Evolutionary conservation across 2,888 invertebrate species (phyloP), one percentile per base, ranked within the genome.

Genomic region (Acleris sparsana): DNA sequence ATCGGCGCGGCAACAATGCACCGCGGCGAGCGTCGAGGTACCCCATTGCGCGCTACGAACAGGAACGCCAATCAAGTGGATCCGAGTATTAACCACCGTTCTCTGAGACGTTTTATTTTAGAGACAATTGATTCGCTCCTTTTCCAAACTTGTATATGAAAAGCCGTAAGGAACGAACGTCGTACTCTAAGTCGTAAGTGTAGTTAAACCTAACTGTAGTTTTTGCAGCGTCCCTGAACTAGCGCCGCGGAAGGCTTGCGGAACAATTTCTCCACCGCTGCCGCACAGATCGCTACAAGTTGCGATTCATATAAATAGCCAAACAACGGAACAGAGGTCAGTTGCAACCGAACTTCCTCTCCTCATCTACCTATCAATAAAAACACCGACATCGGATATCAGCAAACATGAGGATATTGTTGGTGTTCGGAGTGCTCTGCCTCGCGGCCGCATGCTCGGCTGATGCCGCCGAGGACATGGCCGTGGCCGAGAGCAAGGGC

Each of bases 401-500:
- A 68, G 68, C 64, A 72, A 85, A 69, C 71, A 92, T 88, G 89
- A 91, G 82, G 82, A 81, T 75, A 73, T 75, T 90, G 70, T 70
- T 93, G 72, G 79, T 85, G 75, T 71, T 85, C 70, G 89, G 86
- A 67, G 83, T 84, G 67, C 62, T 89, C 67, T 88, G 88, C 82
- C 79, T 89, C 48, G 88, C 79, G 75, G 89, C 86, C 59, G 71
- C 84, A 44, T 87, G 89, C 76, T 72, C 78, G 73, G 89, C 83
- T 46, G 73, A 78, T 58, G 83, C 79, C 68, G 81, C 78, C 57
- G 78, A 80, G 16, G 86, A 92, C 75, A 90, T 85, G 67, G 93
- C 92, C 29, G 87, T 93, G 68, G 93, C 92, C 17, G 93, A 93
- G 46, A 93, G 93, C 72, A 92, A 89, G 70, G 86, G 89, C 13